phyloP scores from a whole-genome alignment of 2,113 vertebrate species.

The Mustela lutreola region DNA sequence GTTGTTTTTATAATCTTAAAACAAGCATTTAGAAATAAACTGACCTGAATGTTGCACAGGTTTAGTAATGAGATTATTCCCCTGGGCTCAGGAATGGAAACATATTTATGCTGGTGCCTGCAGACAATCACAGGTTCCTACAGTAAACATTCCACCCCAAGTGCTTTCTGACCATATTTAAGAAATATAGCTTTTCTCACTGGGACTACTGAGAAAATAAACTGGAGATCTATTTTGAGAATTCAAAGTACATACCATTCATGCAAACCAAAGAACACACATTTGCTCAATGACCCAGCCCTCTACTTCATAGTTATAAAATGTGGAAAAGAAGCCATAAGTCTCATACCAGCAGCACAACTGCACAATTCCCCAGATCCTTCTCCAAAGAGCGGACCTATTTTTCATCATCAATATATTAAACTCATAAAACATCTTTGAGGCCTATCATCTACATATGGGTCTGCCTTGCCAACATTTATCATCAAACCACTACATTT shows the following conservation, averaged over 20 bases:
- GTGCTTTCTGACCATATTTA: constrained; percentile 65
- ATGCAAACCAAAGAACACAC: constrained; percentile 72
- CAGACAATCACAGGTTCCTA: constrained; percentile 38
- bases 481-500: background rate
- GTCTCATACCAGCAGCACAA: background rate
- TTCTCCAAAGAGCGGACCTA: background rate
- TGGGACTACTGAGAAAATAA: constrained; percentile 79
- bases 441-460: background rate
- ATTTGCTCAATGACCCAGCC: constrained; percentile 60
- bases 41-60: background rate
- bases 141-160: constrained; percentile 38
- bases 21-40: constrained; percentile 48
- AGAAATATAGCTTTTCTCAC: constrained; percentile 76
- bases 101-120: background rate
- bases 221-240: constrained; percentile 80
- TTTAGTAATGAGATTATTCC: constrained; percentile 55
- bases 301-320: constrained; percentile 68
- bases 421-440: constrained; percentile 39
- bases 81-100: constrained; percentile 37
- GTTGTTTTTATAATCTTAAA: constrained; percentile 62
- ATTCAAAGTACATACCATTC: constrained; percentile 83
- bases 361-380: background rate
- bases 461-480: background rate
- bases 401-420: background rate
- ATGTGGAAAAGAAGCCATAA: constrained; percentile 54